phyloP scores from a whole-genome alignment of 2,888 invertebrate species.

The Xestia sexstrigata region DNA sequence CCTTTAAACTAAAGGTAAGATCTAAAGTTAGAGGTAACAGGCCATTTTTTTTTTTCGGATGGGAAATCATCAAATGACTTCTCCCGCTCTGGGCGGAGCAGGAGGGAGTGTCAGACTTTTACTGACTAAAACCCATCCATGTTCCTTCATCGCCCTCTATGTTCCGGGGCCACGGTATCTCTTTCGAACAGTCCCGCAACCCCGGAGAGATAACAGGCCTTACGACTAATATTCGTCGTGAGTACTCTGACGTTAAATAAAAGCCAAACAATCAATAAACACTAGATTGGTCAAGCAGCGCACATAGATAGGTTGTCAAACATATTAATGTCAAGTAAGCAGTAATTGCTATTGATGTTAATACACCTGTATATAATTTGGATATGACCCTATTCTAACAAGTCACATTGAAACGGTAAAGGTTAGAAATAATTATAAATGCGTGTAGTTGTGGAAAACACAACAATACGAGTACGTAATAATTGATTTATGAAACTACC shows the following conservation, averaged over 20 bases:
- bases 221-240: background rate
- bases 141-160: too few species aligned
- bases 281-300: background rate
- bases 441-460: slow-evolving; percentile 3
- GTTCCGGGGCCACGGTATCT: too few species aligned
- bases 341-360: background rate
- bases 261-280: background rate
- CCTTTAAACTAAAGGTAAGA: background rate
- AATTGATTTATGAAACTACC: slow-evolving; percentile 40
- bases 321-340: background rate
- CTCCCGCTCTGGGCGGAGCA: too few species aligned
- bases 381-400: background rate
- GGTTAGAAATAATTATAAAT: slow-evolving; percentile 32
- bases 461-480: slow-evolving; percentile 17
- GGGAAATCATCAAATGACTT: too few species aligned
- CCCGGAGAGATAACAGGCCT: background rate
- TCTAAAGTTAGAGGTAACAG: background rate
- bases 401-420: slow-evolving; percentile 27
- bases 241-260: background rate
- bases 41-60: too few species aligned
- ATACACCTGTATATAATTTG: background rate
- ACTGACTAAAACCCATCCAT: too few species aligned
- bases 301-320: background rate
- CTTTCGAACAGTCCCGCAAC: too few species aligned
- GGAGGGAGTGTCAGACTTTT: too few species aligned